These are phyloP conservation scores for Lordiphosa stackelbergi DNA, from an alignment of 1,140 invertebrate genomes.

Conservation along the genomic window DNA sequence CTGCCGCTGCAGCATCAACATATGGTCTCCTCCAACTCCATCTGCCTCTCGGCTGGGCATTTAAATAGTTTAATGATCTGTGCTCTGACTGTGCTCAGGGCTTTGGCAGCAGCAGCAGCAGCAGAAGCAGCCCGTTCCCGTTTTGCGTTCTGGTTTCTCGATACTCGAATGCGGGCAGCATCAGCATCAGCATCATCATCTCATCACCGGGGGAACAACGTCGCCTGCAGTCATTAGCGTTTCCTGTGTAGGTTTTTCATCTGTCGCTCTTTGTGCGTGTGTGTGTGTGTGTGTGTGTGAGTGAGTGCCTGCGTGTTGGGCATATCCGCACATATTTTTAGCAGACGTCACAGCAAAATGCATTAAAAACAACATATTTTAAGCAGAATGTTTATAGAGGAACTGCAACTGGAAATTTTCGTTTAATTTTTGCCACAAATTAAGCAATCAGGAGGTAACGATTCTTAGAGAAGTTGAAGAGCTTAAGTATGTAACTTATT, in stretches of 20 bases:
- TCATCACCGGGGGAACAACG: slow-evolving; percentile 28
- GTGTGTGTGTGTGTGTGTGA: slow-evolving; percentile 7
- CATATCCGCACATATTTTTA: slow-evolving; percentile 45
- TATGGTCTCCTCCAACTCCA: slow-evolving; percentile 38
- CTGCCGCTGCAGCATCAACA: slow-evolving; percentile 44
- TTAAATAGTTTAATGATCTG: slow-evolving; percentile 75
- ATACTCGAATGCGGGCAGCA: slow-evolving; percentile 12
- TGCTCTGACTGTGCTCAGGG: slow-evolving; percentile 29
- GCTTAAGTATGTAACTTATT: no score
- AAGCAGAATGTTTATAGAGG: neutral
- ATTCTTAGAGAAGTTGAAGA: no score
- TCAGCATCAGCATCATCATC: slow-evolving; percentile 14
- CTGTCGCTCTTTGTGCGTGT: slow-evolving; percentile 40
- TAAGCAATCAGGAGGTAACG: no score
- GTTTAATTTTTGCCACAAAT: no score
- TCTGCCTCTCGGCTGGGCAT: slow-evolving; percentile 34
- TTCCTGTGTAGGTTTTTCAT: slow-evolving; percentile 70
- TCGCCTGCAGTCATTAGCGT: slow-evolving; percentile 67
- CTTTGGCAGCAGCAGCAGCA: slow-evolving; percentile 3
- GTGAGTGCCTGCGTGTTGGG: neutral
- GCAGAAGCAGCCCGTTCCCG: slow-evolving; percentile 17
- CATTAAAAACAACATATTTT: slow-evolving; percentile 18
- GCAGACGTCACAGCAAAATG: slow-evolving; percentile 13
- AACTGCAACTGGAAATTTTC: neutral
- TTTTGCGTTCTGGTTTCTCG: slow-evolving; percentile 6